Conservation (phyloP, 2,113 vertebrate genomes). For the Silurus meridionalis region DNA sequence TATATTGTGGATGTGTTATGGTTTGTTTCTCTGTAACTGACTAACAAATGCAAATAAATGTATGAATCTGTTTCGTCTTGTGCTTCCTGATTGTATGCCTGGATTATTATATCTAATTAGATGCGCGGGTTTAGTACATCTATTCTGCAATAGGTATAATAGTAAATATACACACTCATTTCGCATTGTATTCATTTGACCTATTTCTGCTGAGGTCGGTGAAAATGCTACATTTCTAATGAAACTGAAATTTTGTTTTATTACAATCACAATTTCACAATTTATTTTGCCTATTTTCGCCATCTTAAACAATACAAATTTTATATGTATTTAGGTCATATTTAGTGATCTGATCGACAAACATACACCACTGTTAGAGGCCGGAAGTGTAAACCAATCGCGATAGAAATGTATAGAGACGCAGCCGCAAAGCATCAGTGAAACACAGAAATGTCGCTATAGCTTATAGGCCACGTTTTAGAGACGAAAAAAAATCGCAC, state of each 20-base stretch:
- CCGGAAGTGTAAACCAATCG: neutral
- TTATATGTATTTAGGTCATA: no score
- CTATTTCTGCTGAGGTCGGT: neutral
- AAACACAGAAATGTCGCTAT: neutral
- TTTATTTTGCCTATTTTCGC: neutral
- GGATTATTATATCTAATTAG: neutral
- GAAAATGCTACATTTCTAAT: neutral
- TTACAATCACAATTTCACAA: neutral
- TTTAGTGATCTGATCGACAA: neutral
- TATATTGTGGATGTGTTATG: neutral
- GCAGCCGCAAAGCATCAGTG: neutral
- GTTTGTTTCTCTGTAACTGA: slow-evolving; percentile 6
- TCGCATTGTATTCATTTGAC: neutral
- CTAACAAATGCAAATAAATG: slow-evolving; percentile 45
- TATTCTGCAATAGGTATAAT: neutral
- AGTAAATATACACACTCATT: neutral
- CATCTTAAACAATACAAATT: neutral
- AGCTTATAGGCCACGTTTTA: neutral
- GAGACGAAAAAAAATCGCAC: neutral
- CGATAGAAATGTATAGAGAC: neutral
- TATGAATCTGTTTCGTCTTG: slow-evolving; percentile 20
- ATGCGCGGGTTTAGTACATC: neutral
- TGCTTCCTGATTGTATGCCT: slow-evolving; percentile 35
- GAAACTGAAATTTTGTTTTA: neutral
- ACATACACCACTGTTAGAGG: neutral